Evolutionary conservation across 2,797 vertebrate genomes (phyloP).

Genomic region (Chiroxiphia lanceolata): DNA sequence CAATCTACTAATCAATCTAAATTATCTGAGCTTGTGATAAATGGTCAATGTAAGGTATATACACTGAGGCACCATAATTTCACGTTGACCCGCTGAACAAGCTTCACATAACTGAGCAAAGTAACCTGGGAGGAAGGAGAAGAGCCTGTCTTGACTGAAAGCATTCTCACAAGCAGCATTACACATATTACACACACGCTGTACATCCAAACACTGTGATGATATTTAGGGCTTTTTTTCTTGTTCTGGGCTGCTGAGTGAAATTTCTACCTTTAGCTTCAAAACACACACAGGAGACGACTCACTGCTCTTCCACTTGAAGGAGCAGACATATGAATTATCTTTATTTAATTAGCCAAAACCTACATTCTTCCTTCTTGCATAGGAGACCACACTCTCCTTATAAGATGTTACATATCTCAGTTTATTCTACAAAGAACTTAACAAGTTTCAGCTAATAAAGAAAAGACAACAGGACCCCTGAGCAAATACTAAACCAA

Average conservation of each 20-base stretch:
- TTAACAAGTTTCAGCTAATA: neutral
- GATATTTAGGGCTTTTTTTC: accelerated
- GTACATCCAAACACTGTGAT: neutral
- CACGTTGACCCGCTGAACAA: neutral
- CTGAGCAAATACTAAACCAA: neutral
- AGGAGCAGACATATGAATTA: neutral
- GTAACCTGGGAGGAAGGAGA: neutral
- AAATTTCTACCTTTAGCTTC: neutral
- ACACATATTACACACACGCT: neutral
- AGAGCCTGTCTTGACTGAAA: neutral
- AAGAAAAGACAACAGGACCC: neutral
- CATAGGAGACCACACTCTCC: neutral
- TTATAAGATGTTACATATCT: neutral
- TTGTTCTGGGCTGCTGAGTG: neutral
- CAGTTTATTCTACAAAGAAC: neutral
- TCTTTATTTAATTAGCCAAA: neutral
- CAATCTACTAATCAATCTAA: neutral
- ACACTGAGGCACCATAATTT: neutral
- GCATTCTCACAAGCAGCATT: neutral
- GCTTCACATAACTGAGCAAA: neutral
- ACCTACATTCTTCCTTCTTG: neutral
- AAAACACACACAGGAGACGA: neutral
- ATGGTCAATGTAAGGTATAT: neutral
- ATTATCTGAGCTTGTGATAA: neutral
- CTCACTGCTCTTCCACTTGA: neutral